Evolutionary conservation across 2,888 invertebrate species (phyloP).

Genomic region (Eristalis tenax): DNA sequence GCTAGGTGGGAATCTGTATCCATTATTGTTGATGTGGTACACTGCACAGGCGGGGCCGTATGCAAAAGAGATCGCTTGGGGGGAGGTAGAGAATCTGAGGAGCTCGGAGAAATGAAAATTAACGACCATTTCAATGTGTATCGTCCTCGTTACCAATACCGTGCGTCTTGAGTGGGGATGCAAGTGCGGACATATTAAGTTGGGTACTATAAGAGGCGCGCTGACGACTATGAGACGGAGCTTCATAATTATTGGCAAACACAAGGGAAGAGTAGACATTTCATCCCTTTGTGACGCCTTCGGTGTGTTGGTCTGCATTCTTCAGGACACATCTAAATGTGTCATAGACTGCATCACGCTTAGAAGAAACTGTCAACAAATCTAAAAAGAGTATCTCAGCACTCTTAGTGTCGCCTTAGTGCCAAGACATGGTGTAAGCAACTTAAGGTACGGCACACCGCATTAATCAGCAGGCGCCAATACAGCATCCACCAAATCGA

Average conservation of each 20-base stretch:
- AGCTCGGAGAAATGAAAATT: conserved; percentile 17
- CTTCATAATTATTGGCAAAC: background rate
- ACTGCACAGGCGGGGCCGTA: conserved; percentile 52
- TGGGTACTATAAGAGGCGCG: conserved; percentile 4
- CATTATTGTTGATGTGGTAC: conserved; percentile 45
- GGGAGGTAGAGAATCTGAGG: conserved; percentile 30
- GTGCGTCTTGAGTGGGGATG: background rate
- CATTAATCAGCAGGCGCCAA: too few relatives aligned
- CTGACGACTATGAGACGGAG: background rate
- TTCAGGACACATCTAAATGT: too few relatives aligned
- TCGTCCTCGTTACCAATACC: background rate
- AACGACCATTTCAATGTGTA: conserved; percentile 15
- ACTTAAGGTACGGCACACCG: too few relatives aligned
- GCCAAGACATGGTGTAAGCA: too few relatives aligned
- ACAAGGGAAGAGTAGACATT: background rate
- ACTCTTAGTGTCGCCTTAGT: too few relatives aligned
- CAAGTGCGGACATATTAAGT: conserved; percentile 6
- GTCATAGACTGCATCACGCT: too few relatives aligned
- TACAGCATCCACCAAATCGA: too few relatives aligned
- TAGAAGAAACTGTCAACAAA: too few relatives aligned
- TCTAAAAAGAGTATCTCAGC: too few relatives aligned
- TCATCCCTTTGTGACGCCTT: too few relatives aligned
- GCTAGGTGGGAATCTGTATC: conserved; percentile 10
- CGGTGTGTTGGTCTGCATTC: too few relatives aligned
- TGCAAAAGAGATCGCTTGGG: conserved; percentile 22